Base-by-base conservation (phyloP, 2,113 vertebrate species). In the Capra hircus region DNA sequence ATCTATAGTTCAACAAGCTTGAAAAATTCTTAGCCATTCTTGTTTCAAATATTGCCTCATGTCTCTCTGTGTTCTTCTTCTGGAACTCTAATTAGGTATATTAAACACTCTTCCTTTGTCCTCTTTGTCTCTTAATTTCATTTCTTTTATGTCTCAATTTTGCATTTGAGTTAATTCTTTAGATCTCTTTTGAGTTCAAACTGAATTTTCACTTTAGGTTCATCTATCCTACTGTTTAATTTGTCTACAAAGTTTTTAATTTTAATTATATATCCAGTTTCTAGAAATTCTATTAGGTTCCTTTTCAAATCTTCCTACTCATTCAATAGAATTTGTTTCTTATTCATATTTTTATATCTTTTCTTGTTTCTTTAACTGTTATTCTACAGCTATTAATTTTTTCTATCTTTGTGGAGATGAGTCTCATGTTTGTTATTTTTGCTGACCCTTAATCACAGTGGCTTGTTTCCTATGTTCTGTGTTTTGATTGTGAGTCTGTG, bases 401-500 rank as follows among this genome's bases (percentile, higher is more conserved):
- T 30, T 60, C 52, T 84, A 14, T 78, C 30, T 85, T 87, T 85
- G 17, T 81, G 17, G 28, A 8, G 53, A 60, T 78, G 45, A 60
- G n/a, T 89, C 15, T 94, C 23, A 67, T 30, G n/a, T 60, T 67
- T 92, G 59, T 90, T 81, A 48, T 94, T 92, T 97, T 30, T 85
- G 43, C n/a, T 71, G 36, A 92, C 21, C 15, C 55, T 83, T 60
- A 91, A 53, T 64, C 19, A 30, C 36, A 88, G 40, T 92, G 40
- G 36, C 17, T 97, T 91, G 62, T 57, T 67, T 97, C 82, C 62
- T 88, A 7, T 93, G 60, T 93, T 92, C 92, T 94, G 59, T 28
- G 19, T 90, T 89, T 97, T 78, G 40, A 55, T 91, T 64, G n/a
- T 85, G 10, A 64, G 19, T 81, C 82, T 90, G 84, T 85, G 17